These are phyloP conservation scores for Acanthosepion pharaonis DNA, from an alignment of 2,888 invertebrate species.

Conservation along the genomic window DNA sequence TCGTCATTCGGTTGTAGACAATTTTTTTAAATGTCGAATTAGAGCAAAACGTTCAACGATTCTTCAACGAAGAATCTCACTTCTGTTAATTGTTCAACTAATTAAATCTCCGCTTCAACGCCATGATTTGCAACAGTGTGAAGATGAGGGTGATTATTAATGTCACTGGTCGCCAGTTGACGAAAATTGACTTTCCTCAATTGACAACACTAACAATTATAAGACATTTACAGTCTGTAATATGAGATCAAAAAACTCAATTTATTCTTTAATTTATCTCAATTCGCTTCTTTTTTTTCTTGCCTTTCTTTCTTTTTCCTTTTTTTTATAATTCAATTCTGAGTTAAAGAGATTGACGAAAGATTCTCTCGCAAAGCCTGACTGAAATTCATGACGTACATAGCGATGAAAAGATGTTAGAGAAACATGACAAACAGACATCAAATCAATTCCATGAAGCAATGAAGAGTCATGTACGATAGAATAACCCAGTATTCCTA, in stretches of 20 bases:
- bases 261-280: not conserved
- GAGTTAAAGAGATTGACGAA: not conserved
- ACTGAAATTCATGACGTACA: not conserved
- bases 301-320: not conserved
- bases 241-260: not conserved
- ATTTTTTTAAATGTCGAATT: not conserved
- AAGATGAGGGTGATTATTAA: not conserved
- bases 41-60: not conserved
- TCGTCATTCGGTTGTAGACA: not conserved
- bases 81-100: not conserved
- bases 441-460: too few species aligned
- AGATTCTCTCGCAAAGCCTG: not conserved
- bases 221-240: not conserved
- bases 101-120: not conserved
- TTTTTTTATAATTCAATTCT: not conserved
- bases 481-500: too few species aligned
- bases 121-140: not conserved
- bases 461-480: too few species aligned
- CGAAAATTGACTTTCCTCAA: not conserved
- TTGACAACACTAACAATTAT: not conserved
- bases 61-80: not conserved
- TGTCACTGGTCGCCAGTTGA: not conserved
- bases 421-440: too few species aligned
- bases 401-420: too few species aligned
- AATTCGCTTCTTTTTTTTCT: not conserved